A percentile compares a stretch with the other conserved stretches of the same genome.
These are phyloP conservation scores for Urocynchramus pylzowi DNA, from an alignment of 2,113 vertebrate genomes.

Conservation along the genomic window DNA sequence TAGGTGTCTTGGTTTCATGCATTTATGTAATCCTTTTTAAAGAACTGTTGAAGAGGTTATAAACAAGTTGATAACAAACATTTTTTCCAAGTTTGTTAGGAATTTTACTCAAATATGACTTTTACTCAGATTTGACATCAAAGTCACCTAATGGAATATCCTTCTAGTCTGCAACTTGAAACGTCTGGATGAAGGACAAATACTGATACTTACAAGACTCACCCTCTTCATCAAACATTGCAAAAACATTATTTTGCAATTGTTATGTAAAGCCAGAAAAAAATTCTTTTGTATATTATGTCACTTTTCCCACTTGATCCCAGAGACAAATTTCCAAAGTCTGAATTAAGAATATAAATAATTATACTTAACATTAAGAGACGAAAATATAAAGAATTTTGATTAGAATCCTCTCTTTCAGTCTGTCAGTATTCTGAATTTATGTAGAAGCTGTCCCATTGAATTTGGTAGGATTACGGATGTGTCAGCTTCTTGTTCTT, in stretches of 20 bases:
- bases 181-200: conserved; percentile 19
- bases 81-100: background rate
- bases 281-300: background rate
- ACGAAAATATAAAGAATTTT: background rate
- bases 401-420: background rate
- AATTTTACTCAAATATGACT: background rate
- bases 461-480: background rate
- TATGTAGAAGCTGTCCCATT: background rate
- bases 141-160: background rate
- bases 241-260: background rate
- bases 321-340: background rate
- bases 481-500: background rate
- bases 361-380: background rate
- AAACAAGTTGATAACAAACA: background rate
- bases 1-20: background rate
- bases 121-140: background rate
- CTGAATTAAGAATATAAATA: background rate
- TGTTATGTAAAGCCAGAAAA: background rate
- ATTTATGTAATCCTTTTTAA: background rate
- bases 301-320: background rate
- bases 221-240: background rate
- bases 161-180: background rate
- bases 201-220: background rate
- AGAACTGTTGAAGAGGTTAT: background rate
- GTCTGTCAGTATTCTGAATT: background rate